phyloP scores from a whole-genome alignment of 2,888 invertebrate species.

The Hedya salicella region DNA sequence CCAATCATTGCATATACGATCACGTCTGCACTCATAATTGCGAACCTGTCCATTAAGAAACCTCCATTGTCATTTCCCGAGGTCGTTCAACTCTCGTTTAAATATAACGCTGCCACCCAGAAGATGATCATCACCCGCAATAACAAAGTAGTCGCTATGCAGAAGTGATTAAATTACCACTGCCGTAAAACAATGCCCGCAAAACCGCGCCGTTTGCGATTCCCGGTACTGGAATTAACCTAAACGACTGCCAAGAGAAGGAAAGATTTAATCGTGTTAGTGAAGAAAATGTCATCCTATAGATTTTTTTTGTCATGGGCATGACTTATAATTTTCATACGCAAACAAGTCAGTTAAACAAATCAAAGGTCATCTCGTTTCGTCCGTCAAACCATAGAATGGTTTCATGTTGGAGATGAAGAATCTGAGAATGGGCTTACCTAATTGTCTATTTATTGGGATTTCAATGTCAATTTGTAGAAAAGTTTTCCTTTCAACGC shows the following conservation, averaged over 20 bases:
- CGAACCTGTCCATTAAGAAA: constrained; percentile 1
- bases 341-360: too few species aligned
- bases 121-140: constrained; percentile 52
- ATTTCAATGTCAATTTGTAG: too few species aligned
- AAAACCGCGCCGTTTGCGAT: constrained; percentile 54
- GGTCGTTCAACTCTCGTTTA: constrained; percentile 27
- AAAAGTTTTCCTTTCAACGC: too few species aligned
- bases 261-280: constrained; percentile 34
- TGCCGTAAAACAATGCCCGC: constrained; percentile 64
- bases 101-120: constrained; percentile 38
- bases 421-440: too few species aligned
- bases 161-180: constrained; percentile 64
- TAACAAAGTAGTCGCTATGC: constrained; percentile 59
- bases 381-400: too few species aligned
- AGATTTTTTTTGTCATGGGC: too few species aligned
- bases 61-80: constrained; percentile 11
- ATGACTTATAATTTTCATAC: too few species aligned
- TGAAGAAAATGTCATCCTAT: background rate
- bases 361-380: too few species aligned
- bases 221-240: constrained; percentile 55
- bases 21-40: background rate
- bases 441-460: too few species aligned
- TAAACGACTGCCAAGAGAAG: constrained; percentile 31
- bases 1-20: background rate
- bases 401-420: too few species aligned